Evolutionary conservation across 2,888 invertebrate species (phyloP).

Genomic region (Rhabditophanes sp.): DNA sequence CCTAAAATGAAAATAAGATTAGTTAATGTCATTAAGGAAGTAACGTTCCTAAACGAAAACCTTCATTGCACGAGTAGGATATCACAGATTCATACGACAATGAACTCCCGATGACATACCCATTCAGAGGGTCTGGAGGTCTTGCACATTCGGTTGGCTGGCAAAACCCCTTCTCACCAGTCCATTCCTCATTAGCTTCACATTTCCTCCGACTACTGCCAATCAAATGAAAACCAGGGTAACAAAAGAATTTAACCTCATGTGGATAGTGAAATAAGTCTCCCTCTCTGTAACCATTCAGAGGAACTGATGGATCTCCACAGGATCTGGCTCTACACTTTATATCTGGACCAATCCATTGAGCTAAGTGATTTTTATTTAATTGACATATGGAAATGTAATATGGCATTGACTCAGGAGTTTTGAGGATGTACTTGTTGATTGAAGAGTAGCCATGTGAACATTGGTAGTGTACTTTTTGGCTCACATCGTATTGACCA

Average conservation of each 20-base stretch:
- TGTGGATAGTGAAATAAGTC: conserved; percentile 75
- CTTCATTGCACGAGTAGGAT: conserved; percentile 84
- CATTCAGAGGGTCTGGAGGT: conserved; percentile 76
- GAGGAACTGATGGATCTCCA: conserved; percentile 6
- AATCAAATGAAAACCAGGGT: conserved; percentile 76
- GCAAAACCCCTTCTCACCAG: conserved; percentile 58
- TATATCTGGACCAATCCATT: conserved; percentile 93
- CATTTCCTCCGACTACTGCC: conserved; percentile 73
- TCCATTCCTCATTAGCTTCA: conserved; percentile 76
- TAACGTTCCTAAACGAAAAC: conserved; percentile 73
- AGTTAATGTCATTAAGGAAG: no score
- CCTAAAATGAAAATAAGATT: no score
- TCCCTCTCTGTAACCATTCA: conserved; percentile 54
- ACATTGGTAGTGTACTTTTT: conserved; percentile 67
- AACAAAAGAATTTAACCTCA: conserved; percentile 69
- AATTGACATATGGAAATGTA: conserved; percentile 78
- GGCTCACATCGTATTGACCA: conserved; percentile 36
- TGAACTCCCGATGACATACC: conserved; percentile 77
- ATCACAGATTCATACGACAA: conserved; percentile 86
- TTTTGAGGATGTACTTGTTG: background rate
- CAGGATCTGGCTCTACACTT: conserved; percentile 64
- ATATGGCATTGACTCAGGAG: conserved; percentile 53
- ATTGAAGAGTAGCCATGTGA: conserved; percentile 63
- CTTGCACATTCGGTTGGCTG: conserved; percentile 71
- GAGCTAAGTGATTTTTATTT: conserved; percentile 61